A percentile compares a stretch with the other conserved stretches of the same genome.
phyloP scores from a whole-genome alignment of 92 coral and sea anemone species.

The Parazoanthus darwini region DNA sequence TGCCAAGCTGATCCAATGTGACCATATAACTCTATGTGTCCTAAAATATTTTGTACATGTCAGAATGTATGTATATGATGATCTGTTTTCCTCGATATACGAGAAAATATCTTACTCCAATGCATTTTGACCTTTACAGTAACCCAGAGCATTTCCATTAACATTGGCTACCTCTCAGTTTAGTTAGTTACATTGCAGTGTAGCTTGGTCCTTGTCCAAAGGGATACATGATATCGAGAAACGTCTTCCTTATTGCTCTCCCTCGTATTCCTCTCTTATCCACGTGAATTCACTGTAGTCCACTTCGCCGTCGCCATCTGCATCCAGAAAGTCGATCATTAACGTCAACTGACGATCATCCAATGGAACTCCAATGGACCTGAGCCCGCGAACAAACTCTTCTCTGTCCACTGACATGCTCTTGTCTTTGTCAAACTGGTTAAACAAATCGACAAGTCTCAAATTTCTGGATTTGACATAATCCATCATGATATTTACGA shows the following conservation, averaged over 20 bases:
- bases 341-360: conserved; percentile 75
- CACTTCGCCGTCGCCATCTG: conserved; percentile 88
- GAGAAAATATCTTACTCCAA: too few species aligned
- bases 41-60: too few species aligned
- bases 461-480: conserved; percentile 84
- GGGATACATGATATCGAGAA: too few species aligned
- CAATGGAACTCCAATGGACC: conserved; percentile 86
- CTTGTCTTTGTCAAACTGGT: conserved; percentile 97
- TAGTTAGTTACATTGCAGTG: too few species aligned
- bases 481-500: conserved; percentile 67
- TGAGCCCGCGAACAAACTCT: conserved; percentile 76
- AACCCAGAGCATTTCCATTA: neutral
- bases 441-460: conserved; percentile 85
- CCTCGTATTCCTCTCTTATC: conserved; percentile 74
- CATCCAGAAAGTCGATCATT: conserved; percentile 75
- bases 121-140: too few species aligned
- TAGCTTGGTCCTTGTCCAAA: too few species aligned
- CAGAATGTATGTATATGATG: too few species aligned
- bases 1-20: neutral
- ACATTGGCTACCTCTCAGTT: neutral
- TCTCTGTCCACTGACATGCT: conserved; percentile 85
- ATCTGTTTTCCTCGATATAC: too few species aligned
- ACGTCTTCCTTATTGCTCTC: neutral
- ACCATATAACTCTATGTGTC: too few species aligned
- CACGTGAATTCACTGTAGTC: conserved; percentile 88